These are phyloP conservation scores for Paratrypauchen microcephalus DNA, from an alignment of 2,797 vertebrate genomes.

Conservation along the genomic window DNA sequence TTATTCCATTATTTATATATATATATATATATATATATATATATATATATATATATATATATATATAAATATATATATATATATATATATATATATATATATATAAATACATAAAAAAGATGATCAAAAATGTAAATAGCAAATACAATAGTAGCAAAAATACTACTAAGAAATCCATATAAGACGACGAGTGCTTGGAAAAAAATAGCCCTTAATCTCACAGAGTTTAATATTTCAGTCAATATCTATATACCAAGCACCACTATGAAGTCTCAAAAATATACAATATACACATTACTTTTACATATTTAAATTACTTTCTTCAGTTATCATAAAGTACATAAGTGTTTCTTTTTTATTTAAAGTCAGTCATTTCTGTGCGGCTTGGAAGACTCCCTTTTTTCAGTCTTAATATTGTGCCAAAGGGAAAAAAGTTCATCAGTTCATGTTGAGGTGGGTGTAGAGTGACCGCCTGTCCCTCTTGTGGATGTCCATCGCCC, in stretches of 20 bases:
- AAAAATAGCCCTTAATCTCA: conserved; percentile 31
- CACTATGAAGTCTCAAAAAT: conserved; percentile 26
- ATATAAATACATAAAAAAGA: no score
- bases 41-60: no score
- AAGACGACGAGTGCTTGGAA: conserved; percentile 55
- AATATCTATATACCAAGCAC: conserved; percentile 41
- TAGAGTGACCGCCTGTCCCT: background rate
- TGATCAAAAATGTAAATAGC: conserved; percentile 34
- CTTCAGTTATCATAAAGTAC: conserved; percentile 61
- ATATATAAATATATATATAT: no score
- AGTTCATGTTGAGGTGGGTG: background rate
- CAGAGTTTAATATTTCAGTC: conserved; percentile 57
- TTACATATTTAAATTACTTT: conserved; percentile 57
- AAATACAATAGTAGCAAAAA: conserved; percentile 24
- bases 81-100: no score
- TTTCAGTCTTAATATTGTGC: conserved; percentile 50
- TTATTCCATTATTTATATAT: conserved; percentile 38
- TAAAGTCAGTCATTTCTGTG: conserved; percentile 57
- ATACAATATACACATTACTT: conserved; percentile 40
- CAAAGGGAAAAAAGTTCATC: background rate
- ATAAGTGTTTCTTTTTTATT: conserved; percentile 49
- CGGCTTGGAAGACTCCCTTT: conserved; percentile 36
- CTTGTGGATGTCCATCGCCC: no score
- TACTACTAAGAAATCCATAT: conserved; percentile 41
- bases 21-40: no score